A percentile compares a stretch with the other conserved stretches of the same genome.
phyloP scores from a whole-genome alignment of 2,113 vertebrate species.

The Leiothrix lutea region DNA sequence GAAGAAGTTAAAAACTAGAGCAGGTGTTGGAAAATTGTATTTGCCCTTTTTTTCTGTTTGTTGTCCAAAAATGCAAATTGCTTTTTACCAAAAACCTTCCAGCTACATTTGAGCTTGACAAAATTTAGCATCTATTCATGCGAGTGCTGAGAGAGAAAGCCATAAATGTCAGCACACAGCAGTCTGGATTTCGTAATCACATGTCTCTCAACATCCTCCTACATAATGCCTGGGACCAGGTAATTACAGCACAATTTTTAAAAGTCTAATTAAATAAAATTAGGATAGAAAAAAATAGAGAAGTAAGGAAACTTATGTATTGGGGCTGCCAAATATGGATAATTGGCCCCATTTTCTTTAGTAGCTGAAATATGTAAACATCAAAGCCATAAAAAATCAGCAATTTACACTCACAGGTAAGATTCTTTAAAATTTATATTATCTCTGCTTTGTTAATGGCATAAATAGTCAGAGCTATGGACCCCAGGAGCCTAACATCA shows the following conservation, averaged over 20 bases:
- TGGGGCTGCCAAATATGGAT: not conserved
- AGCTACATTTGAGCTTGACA: slow-evolving; percentile 1
- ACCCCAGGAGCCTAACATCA: not conserved
- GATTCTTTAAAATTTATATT: not conserved
- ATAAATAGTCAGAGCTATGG: not conserved
- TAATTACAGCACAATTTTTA: not conserved
- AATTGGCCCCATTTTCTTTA: not conserved
- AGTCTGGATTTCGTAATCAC: slow-evolving; percentile 30
- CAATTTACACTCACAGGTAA: not conserved
- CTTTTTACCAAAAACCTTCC: slow-evolving; percentile 27
- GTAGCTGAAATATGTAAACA: not conserved
- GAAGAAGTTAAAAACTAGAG: slow-evolving; percentile 21
- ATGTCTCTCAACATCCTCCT: slow-evolving; percentile 25
- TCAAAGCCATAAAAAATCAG: not conserved
- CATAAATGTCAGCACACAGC: slow-evolving; percentile 27
- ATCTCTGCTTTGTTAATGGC: not conserved
- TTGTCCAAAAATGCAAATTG: slow-evolving; percentile 44
- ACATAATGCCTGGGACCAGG: not conserved
- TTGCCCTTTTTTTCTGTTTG: slow-evolving; percentile 40
- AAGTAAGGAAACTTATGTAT: not conserved
- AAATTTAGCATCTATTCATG: not conserved
- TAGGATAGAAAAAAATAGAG: not conserved
- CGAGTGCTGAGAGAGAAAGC: not conserved
- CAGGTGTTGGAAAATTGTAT: slow-evolving; percentile 51
- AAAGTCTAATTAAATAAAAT: not conserved